Percentiles rank a stretch among this genome's conserved stretches.
phyloP scores from a whole-genome alignment of 2,888 invertebrate species.

The Branchellion lobata region DNA sequence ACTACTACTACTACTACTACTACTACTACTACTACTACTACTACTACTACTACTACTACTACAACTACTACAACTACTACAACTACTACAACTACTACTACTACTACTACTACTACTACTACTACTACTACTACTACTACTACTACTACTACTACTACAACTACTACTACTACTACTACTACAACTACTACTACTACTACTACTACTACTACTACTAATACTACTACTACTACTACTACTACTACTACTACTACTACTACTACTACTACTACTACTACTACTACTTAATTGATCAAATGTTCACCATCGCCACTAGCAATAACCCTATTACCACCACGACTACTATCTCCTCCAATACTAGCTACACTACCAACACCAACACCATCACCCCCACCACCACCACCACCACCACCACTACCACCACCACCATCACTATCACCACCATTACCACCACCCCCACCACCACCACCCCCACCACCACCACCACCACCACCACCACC shows the following conservation, averaged over 20 bases:
- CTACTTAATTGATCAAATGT: neutral
- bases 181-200: neutral
- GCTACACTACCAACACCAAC: neutral
- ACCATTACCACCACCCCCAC: neutral
- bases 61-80: neutral
- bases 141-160: neutral
- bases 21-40: slow-evolving; percentile 30
- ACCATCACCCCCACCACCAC: neutral
- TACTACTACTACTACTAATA: neutral
- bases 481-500: neutral
- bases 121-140: neutral
- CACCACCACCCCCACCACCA: neutral
- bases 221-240: neutral
- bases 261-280: neutral
- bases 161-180: neutral
- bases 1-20: slow-evolving; percentile 10
- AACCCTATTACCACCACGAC: neutral
- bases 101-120: too few species aligned
- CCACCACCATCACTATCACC: neutral
- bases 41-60: slow-evolving; percentile 25
- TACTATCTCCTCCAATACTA: neutral
- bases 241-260: neutral
- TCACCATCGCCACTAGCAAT: neutral
- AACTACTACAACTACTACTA: slow-evolving; percentile 25
- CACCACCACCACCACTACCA: too few species aligned